phyloP scores from a whole-genome alignment of 1,140 invertebrate species.

The Drosophila lini region DNA sequence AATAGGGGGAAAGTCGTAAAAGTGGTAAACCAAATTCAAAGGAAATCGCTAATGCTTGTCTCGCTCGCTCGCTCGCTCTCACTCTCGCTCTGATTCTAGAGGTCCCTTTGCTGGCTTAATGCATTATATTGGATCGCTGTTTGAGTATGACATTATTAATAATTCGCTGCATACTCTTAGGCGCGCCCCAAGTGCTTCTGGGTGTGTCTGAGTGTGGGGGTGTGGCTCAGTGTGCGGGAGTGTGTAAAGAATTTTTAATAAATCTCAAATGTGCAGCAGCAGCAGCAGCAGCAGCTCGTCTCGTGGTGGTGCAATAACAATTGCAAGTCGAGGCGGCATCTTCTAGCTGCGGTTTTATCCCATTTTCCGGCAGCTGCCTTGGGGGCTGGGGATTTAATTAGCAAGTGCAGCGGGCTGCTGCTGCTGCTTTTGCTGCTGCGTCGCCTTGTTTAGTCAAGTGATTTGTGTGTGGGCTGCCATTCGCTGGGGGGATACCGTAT shows the following conservation, averaged over 20 bases:
- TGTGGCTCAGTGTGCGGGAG: slow-evolving; percentile 27
- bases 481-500: slow-evolving; percentile 27
- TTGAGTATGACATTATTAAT: slow-evolving; percentile 84
- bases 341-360: slow-evolving; percentile 45
- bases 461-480: slow-evolving; percentile 62
- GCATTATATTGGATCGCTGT: slow-evolving; percentile 79
- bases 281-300: slow-evolving; percentile 15
- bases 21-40: slow-evolving; percentile 61
- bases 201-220: slow-evolving; percentile 25
- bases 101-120: slow-evolving; percentile 62
- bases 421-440: slow-evolving; percentile 51
- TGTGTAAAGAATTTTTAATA: slow-evolving; percentile 83
- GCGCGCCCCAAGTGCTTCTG: slow-evolving; percentile 44
- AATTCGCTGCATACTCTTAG: slow-evolving; percentile 79
- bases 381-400: slow-evolving; percentile 80
- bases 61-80: slow-evolving; percentile 10
- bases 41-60: slow-evolving; percentile 44
- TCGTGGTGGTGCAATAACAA: slow-evolving; percentile 57
- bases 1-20: slow-evolving; percentile 32
- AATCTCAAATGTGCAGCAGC: slow-evolving; percentile 82
- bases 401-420: slow-evolving; percentile 74
- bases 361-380: slow-evolving; percentile 25
- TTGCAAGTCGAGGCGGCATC: slow-evolving; percentile 71
- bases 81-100: slow-evolving; percentile 44
- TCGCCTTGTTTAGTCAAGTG: slow-evolving; percentile 82